A percentile compares a stretch with the other conserved stretches of the same genome.
These are phyloP conservation scores for Eremophila alpestris DNA, from an alignment of 2,797 vertebrate genomes.

Conservation along the genomic window DNA sequence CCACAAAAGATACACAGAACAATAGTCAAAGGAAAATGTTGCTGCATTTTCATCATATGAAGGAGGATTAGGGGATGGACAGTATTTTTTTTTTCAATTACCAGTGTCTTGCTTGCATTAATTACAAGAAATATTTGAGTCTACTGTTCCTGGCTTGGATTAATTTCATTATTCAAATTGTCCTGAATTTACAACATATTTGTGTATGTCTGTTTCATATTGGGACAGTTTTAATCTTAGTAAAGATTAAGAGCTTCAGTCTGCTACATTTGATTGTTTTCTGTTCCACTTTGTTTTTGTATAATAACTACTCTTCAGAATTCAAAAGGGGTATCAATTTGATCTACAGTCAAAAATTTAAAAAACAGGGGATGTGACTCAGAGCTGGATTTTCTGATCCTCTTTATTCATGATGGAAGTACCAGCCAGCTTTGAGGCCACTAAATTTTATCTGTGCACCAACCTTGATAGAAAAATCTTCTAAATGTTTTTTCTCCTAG, in stretches of 20 bases:
- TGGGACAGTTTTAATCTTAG: constrained; percentile 45
- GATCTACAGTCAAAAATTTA: not conserved
- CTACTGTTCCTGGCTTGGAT: constrained; percentile 40
- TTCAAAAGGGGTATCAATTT: constrained; percentile 27
- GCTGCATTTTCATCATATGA: not conserved
- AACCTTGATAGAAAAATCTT: not conserved
- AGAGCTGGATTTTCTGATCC: not conserved
- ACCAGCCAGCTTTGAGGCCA: not conserved
- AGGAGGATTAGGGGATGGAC: not conserved
- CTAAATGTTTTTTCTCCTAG: not conserved
- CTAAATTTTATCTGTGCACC: not conserved
- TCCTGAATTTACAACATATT: constrained; percentile 56
- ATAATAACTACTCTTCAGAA: constrained; percentile 15
- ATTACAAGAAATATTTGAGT: constrained; percentile 61
- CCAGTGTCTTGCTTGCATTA: constrained; percentile 41
- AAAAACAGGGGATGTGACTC: not conserved
- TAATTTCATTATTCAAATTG: constrained; percentile 58
- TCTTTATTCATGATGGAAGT: not conserved
- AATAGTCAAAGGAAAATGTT: constrained; percentile 32
- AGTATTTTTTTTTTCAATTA: not conserved
- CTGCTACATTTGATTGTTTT: constrained; percentile 34
- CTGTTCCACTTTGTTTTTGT: constrained; percentile 21
- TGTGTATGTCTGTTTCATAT: constrained; percentile 35
- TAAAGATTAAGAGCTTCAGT: constrained; percentile 43
- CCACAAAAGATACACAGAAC: constrained; percentile 21